phyloP scores from a whole-genome alignment of 2,113 vertebrate species.

The Pristiophorus japonicus region DNA sequence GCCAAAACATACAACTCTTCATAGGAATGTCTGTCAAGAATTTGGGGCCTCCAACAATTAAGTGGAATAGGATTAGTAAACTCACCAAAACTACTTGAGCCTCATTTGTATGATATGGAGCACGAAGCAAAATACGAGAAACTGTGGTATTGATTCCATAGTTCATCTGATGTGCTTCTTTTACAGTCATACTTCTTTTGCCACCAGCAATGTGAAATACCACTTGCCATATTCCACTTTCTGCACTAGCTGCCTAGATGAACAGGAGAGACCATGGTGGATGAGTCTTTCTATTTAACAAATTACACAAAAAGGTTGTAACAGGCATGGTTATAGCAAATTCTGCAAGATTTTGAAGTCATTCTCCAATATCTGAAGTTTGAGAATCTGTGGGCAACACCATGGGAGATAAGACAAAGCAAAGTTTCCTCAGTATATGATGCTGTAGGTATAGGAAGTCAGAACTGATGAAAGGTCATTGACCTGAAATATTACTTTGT shows the following conservation, averaged over 20 bases:
- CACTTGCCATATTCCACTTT: constrained; percentile 48
- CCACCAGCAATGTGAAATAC: constrained; percentile 47
- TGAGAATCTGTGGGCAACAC: neutral
- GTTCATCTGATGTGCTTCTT: constrained; percentile 45
- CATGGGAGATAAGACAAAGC: neutral
- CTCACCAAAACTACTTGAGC: constrained; percentile 43
- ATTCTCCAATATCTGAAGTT: too few relatives aligned
- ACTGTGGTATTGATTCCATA: constrained; percentile 49
- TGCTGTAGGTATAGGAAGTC: too few relatives aligned
- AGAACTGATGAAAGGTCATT: too few relatives aligned
- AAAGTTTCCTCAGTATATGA: too few relatives aligned
- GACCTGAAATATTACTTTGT: too few relatives aligned
- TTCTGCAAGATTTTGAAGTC: too few relatives aligned
- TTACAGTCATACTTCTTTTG: constrained; percentile 45
- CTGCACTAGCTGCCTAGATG: constrained; percentile 41
- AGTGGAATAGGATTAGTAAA: neutral
- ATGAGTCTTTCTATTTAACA: too few relatives aligned
- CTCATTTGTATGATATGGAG: constrained; percentile 44
- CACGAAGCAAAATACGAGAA: constrained; percentile 47
- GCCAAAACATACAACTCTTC: neutral
- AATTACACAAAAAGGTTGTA: too few relatives aligned
- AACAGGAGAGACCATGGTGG: neutral
- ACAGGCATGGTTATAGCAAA: too few relatives aligned
- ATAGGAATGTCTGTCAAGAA: too few relatives aligned
- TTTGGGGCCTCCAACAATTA: neutral